Percentiles rank a stretch among this genome's conserved stretches.
phyloP scores from a whole-genome alignment of 2,797 vertebrate species.

The Coregonus sp. region DNA sequence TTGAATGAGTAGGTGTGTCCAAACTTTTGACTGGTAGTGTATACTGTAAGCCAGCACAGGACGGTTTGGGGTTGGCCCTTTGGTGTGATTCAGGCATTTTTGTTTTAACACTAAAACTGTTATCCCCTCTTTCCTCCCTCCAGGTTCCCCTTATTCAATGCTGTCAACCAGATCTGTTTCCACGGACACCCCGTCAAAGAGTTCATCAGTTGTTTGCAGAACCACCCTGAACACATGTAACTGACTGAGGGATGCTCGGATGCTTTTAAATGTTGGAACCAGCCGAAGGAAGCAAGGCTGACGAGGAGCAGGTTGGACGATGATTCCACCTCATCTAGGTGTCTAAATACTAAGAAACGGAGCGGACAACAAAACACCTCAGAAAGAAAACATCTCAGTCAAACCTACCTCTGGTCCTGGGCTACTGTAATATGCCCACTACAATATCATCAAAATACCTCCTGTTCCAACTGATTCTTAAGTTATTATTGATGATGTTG shows the following conservation, averaged over 20 bases:
- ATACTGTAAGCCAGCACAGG: no score
- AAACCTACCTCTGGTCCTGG: no score
- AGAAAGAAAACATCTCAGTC: background rate
- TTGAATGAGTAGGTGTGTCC: no score
- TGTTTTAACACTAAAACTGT: background rate
- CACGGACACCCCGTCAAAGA: constrained; percentile 84
- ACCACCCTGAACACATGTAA: constrained; percentile 92
- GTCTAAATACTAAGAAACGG: background rate
- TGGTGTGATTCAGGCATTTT: background rate
- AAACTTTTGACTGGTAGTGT: no score
- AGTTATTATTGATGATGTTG: no score
- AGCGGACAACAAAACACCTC: background rate
- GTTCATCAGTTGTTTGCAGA: constrained; percentile 90
- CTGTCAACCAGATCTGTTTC: constrained; percentile 91
- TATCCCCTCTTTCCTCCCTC: background rate
- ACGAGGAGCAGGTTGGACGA: background rate
- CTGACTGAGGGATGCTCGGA: background rate
- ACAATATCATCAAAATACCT: no score
- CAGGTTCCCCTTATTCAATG: constrained; percentile 95
- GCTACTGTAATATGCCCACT: no score
- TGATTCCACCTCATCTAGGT: constrained; percentile 4
- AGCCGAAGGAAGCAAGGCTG: constrained; percentile 9
- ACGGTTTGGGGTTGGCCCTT: no score
- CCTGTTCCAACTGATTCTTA: no score
- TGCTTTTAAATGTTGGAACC: constrained; percentile 21